These are phyloP conservation scores for Nemotelus nigrinus DNA, from an alignment of 2,888 invertebrate species.

Conservation along the genomic window DNA sequence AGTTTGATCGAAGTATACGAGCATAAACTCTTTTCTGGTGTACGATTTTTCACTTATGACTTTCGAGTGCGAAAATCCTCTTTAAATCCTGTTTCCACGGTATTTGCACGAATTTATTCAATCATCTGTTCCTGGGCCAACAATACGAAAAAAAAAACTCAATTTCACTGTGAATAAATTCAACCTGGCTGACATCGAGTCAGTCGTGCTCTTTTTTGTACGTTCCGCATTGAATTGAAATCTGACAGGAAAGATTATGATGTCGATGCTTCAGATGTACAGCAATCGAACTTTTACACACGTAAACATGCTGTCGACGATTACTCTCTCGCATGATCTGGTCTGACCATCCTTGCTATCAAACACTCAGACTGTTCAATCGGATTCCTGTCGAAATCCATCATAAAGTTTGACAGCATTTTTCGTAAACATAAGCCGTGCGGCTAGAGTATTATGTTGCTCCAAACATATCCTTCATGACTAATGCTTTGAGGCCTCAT, in stretches of 20 bases:
- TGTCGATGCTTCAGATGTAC: background rate
- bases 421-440: background rate
- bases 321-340: background rate
- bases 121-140: no score
- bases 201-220: background rate
- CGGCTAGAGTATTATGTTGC: background rate
- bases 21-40: no score
- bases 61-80: no score
- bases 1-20: no score
- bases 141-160: no score
- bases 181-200: no score
- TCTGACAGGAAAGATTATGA: background rate
- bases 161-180: no score
- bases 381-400: background rate
- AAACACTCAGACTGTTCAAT: background rate
- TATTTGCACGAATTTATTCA: no score
- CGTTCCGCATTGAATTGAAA: background rate
- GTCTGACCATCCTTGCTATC: background rate
- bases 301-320: background rate
- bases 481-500: background rate
- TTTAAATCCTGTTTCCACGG: no score
- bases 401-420: slow-evolving; percentile 10
- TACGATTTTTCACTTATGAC: no score
- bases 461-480: background rate
- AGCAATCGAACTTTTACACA: background rate